Percentiles rank a stretch among this genome's conserved stretches.
Conservation (phyloP, 2,888 invertebrate genomes). For the Protodeltote pygarga region DNA sequence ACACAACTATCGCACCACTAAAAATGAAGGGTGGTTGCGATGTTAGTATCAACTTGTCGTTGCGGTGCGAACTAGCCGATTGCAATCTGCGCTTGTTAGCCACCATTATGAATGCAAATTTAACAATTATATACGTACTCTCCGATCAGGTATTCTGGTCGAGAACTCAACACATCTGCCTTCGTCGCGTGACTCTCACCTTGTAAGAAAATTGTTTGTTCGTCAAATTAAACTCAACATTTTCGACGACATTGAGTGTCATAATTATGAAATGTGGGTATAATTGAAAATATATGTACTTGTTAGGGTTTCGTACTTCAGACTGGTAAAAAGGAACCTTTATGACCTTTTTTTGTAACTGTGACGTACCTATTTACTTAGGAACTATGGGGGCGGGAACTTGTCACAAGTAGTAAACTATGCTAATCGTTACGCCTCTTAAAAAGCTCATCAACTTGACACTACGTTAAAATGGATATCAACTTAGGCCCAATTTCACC, state of each 20-base stretch:
- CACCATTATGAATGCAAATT: conserved; percentile 81
- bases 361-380: too few relatives aligned
- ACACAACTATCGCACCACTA: conserved; percentile 48
- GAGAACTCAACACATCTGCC: conserved; percentile 63
- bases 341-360: too few relatives aligned
- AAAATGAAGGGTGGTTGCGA: conserved; percentile 54
- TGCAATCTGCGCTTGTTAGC: conserved; percentile 78
- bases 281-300: too few relatives aligned
- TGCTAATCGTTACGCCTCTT: too few relatives aligned
- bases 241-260: conserved; percentile 50
- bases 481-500: too few relatives aligned
- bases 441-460: too few relatives aligned
- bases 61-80: conserved; percentile 77
- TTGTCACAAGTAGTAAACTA: too few relatives aligned
- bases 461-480: too few relatives aligned
- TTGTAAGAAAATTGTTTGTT: conserved; percentile 58
- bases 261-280: conserved; percentile 44
- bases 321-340: too few relatives aligned
- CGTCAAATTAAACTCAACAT: conserved; percentile 52
- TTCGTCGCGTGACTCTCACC: conserved; percentile 65
- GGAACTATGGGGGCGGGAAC: too few relatives aligned
- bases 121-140: conserved; percentile 71
- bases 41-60: conserved; percentile 73
- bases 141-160: conserved; percentile 50
- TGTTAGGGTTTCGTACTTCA: too few relatives aligned